phyloP scores from a whole-genome alignment of 2,888 invertebrate genomes.

The Drosophila phalerata region DNA sequence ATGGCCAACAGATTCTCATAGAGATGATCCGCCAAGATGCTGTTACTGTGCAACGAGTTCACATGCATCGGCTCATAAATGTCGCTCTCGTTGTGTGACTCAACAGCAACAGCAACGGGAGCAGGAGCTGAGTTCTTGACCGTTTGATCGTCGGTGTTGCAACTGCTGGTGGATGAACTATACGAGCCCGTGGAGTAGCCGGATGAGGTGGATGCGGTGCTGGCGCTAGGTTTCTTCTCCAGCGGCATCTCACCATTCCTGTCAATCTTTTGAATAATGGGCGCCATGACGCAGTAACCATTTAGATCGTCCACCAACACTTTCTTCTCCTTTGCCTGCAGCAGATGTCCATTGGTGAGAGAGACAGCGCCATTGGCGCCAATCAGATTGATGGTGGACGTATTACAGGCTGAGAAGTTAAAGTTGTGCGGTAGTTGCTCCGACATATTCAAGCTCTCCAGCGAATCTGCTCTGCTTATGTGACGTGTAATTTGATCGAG shows the following conservation, averaged over 20 bases:
- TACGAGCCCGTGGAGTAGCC: conserved; percentile 81
- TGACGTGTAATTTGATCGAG: conserved; percentile 49
- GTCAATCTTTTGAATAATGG: conserved; percentile 74
- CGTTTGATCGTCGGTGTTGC: conserved; percentile 62
- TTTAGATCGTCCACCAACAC: conserved; percentile 83
- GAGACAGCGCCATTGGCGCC: conserved; percentile 82
- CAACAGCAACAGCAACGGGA: neutral
- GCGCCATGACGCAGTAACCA: conserved; percentile 85
- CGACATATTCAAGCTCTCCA: conserved; percentile 83
- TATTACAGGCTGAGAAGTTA: conserved; percentile 85
- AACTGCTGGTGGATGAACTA: conserved; percentile 73
- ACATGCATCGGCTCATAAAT: conserved; percentile 83
- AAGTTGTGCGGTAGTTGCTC: conserved; percentile 83
- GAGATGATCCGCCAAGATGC: conserved; percentile 72
- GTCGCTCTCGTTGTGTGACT: conserved; percentile 64
- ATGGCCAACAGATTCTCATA: conserved; percentile 83
- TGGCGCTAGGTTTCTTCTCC: conserved; percentile 46
- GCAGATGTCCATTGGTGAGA: conserved; percentile 36
- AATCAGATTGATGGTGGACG: conserved; percentile 84
- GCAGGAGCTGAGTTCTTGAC: conserved; percentile 9
- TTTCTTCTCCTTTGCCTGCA: conserved; percentile 71
- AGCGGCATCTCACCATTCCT: conserved; percentile 6
- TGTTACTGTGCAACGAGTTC: conserved; percentile 50
- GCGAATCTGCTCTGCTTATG: conserved; percentile 65
- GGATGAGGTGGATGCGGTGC: conserved; percentile 75